phyloP scores from a whole-genome alignment of 2,113 vertebrate species.

The Cyanoliseus patagonus region DNA sequence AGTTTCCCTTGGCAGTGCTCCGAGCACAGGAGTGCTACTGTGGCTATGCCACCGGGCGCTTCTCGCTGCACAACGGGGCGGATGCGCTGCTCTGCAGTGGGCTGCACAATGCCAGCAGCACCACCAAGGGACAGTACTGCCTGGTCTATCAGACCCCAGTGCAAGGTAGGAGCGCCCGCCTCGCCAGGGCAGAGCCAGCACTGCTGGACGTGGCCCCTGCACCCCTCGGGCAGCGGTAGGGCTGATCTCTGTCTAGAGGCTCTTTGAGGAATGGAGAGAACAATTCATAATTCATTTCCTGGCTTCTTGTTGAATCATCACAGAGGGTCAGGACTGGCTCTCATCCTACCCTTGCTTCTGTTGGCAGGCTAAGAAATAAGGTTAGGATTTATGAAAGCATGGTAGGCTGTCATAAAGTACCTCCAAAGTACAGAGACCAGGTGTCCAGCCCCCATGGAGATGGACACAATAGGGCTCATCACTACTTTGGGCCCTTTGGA shows the following conservation, averaged over 20 bases:
- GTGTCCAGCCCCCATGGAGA: neutral
- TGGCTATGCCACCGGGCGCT: slow-evolving; percentile 78
- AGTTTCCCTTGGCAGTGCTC: slow-evolving; percentile 88
- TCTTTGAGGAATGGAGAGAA: neutral
- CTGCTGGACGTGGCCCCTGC: neutral
- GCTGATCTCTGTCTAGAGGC: neutral
- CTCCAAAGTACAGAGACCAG: neutral
- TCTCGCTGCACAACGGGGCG: slow-evolving; percentile 71
- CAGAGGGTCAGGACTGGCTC: neutral
- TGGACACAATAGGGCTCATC: fast-evolving
- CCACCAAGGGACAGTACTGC: slow-evolving; percentile 60
- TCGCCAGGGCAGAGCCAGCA: neutral
- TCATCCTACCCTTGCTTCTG: neutral
- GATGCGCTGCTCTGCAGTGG: slow-evolving; percentile 71
- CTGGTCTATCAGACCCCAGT: slow-evolving; percentile 91
- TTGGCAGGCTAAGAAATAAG: neutral
- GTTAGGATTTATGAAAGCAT: neutral
- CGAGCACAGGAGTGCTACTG: slow-evolving; percentile 84
- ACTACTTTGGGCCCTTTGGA: neutral
- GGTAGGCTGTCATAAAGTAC: neutral
- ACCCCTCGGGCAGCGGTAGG: neutral
- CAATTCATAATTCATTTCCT: neutral
- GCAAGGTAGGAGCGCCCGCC: slow-evolving; percentile 77
- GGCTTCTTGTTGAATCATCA: neutral
- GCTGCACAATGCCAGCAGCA: neutral